Evolutionary conservation across 2,888 invertebrate species (phyloP).

Genomic region (Melitaea athalia): DNA sequence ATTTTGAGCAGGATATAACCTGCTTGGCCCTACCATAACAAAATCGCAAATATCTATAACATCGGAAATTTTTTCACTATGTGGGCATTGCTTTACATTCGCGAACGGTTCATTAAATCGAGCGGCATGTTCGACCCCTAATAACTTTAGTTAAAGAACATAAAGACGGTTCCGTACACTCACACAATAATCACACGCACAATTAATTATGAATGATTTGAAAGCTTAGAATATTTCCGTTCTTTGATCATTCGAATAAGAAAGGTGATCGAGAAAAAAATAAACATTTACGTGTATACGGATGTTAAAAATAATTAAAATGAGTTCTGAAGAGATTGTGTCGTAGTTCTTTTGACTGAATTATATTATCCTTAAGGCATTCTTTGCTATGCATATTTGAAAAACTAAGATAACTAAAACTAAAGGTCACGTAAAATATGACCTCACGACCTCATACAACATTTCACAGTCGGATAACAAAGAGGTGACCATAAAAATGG

Average conservation of each 20-base stretch:
- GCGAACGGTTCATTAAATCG: background rate
- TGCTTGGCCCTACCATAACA: no score
- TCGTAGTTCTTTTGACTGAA: no score
- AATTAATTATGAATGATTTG: constrained; percentile 33
- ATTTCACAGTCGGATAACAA: no score
- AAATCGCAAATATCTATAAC: background rate
- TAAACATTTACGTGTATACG: background rate
- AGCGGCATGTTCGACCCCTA: background rate
- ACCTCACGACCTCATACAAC: no score
- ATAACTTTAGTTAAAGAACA: constrained; percentile 30
- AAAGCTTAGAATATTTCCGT: constrained; percentile 14
- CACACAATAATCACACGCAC: constrained; percentile 34
- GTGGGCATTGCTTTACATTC: background rate
- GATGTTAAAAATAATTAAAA: no score
- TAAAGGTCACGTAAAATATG: no score
- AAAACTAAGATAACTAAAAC: no score
- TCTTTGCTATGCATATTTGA: no score
- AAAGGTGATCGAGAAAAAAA: background rate
- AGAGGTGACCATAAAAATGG: no score
- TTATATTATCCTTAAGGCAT: no score
- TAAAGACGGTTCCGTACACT: constrained; percentile 30
- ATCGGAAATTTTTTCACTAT: background rate
- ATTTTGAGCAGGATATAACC: no score
- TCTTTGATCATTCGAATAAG: constrained; percentile 25
- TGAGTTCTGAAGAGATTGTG: no score